Base-by-base conservation (phyloP, 2,888 invertebrate species). In the Zaprionus obscuricornis region DNA sequence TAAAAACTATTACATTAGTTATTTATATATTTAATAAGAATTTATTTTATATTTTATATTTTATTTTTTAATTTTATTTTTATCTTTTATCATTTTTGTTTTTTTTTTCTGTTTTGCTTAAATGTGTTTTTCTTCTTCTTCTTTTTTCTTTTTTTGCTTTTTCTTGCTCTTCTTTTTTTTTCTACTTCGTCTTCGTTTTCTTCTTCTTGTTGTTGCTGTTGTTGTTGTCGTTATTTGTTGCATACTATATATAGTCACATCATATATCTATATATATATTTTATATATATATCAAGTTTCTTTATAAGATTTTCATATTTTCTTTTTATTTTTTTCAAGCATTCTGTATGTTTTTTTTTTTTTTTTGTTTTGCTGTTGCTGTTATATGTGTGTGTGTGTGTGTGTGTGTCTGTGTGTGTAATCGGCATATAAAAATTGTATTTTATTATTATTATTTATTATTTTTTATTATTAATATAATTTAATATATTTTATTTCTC, bases 1-100 rank as follows among this genome's bases (percentile, higher is more conserved):
- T 82, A 85, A 79, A 81, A 85, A 85, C 75, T 82, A 82, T 79
- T 85, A 85, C 72, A 79, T 78, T 83, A 78, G 62, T 69, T 75
- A 72, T 76, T 55, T 55, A 37, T 62, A 7, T 66, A 71, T 66
- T 63, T 74, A 82, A 72, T 78, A 74, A 68, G 75, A 66, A 74
- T 57, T 77, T 68, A n/a, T n/a, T n/a, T n/a, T n/a, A n/a, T n/a
- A n/a, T n/a, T n/a, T n/a, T n/a, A n/a, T n/a, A n/a, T n/a, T n/a
- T n/a, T n/a, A n/a, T n/a, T n/a, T n/a, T n/a, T n/a, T n/a, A n/a
- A n/a, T n/a, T n/a, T n/a, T n/a, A 54, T 51, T 66, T 52, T 52
- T 40, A 46, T 43, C n/a, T 56, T 59, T 63, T 62, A 20, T 67
- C 47, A 34, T 49, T 64, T 63, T 52, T 57, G 29, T 55, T 24